A percentile compares a stretch with the other conserved stretches of the same genome.
Conservation (phyloP, 2,113 vertebrate genomes). For the Charina bottae region DNA sequence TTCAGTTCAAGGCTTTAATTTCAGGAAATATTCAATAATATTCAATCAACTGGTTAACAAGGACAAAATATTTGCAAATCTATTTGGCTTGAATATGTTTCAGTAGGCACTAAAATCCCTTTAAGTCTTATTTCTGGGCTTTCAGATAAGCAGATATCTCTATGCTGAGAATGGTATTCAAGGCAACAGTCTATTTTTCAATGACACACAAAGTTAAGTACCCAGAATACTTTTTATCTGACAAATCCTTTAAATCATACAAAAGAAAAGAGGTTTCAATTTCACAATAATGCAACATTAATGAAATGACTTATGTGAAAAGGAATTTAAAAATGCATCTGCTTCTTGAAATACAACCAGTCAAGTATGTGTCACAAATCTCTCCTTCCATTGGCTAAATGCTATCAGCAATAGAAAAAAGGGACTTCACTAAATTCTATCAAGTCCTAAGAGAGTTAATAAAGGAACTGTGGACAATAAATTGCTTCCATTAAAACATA, state of each 20-base stretch:
- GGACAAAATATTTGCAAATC: conserved; percentile 58
- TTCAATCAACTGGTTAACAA: conserved; percentile 75
- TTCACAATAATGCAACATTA: conserved; percentile 59
- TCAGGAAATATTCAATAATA: conserved; percentile 80
- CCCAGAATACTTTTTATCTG: conserved; percentile 66
- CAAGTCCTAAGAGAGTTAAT: background rate
- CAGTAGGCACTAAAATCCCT: conserved; percentile 82
- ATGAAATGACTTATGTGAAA: conserved; percentile 53
- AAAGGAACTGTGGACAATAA: background rate
- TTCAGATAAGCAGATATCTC: conserved; percentile 64
- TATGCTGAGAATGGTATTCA: conserved; percentile 64
- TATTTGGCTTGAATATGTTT: conserved; percentile 78
- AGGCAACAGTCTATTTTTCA: conserved; percentile 68
- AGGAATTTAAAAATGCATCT: conserved; percentile 51
- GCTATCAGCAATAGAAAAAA: background rate
- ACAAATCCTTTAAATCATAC: conserved; percentile 67
- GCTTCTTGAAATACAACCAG: background rate
- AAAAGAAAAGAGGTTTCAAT: conserved; percentile 64
- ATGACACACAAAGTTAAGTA: conserved; percentile 62
- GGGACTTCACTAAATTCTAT: background rate
- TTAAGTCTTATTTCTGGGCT: conserved; percentile 74
- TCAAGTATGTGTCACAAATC: background rate
- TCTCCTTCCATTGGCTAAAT: background rate
- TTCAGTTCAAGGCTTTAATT: conserved; percentile 81
- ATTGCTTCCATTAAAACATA: background rate